Percentiles rank a stretch among this genome's conserved stretches.
phyloP scores from a whole-genome alignment of 2,888 invertebrate species.

The Nasonia oneida region DNA sequence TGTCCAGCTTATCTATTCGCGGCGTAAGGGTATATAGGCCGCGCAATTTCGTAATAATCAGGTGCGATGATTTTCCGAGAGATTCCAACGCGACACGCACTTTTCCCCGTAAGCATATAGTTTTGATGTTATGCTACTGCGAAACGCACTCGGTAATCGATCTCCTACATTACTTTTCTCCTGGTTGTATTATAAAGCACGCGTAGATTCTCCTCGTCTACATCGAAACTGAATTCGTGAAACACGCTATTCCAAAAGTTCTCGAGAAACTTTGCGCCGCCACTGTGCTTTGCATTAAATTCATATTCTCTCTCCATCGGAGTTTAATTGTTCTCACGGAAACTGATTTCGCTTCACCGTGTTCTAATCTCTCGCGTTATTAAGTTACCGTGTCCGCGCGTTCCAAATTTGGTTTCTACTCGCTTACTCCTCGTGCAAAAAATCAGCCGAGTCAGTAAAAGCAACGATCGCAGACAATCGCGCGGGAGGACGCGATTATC shows the following conservation, averaged over 20 bases:
- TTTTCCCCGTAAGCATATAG: neutral
- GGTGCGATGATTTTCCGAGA: neutral
- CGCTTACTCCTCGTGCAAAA: neutral
- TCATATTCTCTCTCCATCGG: neutral
- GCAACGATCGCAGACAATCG: neutral
- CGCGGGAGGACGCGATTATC: conserved; percentile 49
- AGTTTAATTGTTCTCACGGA: neutral
- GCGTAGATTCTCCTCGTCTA: neutral
- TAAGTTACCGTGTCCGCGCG: neutral
- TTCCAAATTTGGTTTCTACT: neutral
- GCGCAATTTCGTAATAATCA: neutral
- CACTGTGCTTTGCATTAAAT: neutral
- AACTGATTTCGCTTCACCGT: neutral
- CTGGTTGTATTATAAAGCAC: neutral
- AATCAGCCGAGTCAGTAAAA: conserved; percentile 3
- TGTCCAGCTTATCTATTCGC: neutral
- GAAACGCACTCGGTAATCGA: neutral
- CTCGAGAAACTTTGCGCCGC: neutral
- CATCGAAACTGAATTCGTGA: neutral
- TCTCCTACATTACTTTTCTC: neutral
- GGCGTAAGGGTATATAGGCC: neutral
- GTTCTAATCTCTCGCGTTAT: neutral
- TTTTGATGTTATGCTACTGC: neutral
- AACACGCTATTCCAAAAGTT: neutral
- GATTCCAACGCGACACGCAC: neutral